Evolutionary conservation across 2,797 vertebrate genomes (phyloP).

Genomic region (Coendou prehensilis): DNA sequence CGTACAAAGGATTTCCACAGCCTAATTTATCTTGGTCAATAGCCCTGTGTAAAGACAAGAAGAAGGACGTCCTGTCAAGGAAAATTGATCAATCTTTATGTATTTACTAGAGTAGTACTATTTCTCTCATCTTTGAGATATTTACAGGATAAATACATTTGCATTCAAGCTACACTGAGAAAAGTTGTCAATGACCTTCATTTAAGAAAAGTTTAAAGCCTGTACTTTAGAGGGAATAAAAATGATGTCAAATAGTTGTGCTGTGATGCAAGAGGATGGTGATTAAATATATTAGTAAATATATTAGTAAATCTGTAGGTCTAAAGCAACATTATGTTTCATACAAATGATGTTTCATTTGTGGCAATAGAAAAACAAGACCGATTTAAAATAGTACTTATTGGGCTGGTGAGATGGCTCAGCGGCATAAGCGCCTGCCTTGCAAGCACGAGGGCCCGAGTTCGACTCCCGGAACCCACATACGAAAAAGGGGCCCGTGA

Average conservation of each 20-base stretch:
- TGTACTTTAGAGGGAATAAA: neutral
- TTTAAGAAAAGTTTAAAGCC: neutral
- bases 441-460: no score
- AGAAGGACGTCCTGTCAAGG: neutral
- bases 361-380: neutral
- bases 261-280: neutral
- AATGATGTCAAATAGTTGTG: neutral
- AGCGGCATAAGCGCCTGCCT: no score
- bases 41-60: neutral
- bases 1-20: neutral
- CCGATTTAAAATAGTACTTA: neutral
- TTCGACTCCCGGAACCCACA: no score
- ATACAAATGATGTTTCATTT: neutral
- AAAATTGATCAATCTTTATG: neutral
- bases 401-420: no score
- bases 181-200: neutral
- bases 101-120: neutral
- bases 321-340: neutral
- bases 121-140: neutral
- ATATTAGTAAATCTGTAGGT: neutral
- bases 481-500: no score
- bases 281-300: neutral
- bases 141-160: constrained; percentile 19
- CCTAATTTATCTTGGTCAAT: neutral
- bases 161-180: neutral